Evolutionary conservation across 92 coral and sea anemone species (phyloP), one percentile per base, ranked within the genome.

Genomic region (Nematostella vectensis): DNA sequence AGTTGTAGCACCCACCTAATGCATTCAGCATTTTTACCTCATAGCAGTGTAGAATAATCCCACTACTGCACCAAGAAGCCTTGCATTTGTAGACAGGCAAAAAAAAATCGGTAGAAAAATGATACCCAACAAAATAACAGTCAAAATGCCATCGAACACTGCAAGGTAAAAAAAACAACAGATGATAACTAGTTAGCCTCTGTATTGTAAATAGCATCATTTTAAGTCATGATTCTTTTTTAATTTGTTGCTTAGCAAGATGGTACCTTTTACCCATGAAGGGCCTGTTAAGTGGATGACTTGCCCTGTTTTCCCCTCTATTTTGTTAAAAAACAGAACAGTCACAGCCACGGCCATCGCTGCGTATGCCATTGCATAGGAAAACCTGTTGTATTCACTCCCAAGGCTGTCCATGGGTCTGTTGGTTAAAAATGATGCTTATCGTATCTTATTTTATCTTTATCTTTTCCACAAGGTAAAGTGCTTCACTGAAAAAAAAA

Each of bases 321-420:
- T 51, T 38, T 56, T 62, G 22, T 51, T 49, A 25, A 63, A 57
- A 53, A 77, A 77, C 20, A 77, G 54, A 30, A 31, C 36, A n/a
- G 53, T 57, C 15, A 77, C 57, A 21, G 67, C 29, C 1, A 50
- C 64, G 12, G 77, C 59, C 57, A 70, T 71, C 1, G 71, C 59
- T 19, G 70, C 77, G 42, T 77, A 69, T 4, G 77, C 83, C 16
- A 61, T 23, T 2, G 77, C 83, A 67, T 62, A 77, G 3, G 83
- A 77, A 57, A 69, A 69, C 30, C 83, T 71, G 64, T 77, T 69
- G 9, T 57, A 60, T 57, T 55, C 83, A 33, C 56, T 57, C 10
- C 83, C 72, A 11, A 77, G 62, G 31, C 70, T 65, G 24, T 77
- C 83, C 17, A 77, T 67, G 0, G 83, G 83, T 22, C 83, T 77